Base-by-base conservation (phyloP, 2,113 vertebrate species). In the Psettodes erumei region DNA sequence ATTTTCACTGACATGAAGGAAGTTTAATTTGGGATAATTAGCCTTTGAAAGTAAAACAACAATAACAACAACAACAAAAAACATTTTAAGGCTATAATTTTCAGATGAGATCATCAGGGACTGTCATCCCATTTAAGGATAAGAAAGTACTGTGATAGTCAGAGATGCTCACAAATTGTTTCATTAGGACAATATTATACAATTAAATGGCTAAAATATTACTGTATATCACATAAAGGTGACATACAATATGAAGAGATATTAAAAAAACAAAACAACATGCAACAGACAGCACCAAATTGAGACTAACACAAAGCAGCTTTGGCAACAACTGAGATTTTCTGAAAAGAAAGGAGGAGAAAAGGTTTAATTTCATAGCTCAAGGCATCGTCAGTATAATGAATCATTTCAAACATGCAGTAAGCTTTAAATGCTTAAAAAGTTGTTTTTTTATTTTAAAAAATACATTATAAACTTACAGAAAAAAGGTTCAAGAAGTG, bases 331-430 rank as follows among this genome's bases (percentile, higher is more conserved):
- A 83, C 56, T 69, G 67, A 73, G 61, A 88, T 80, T 87, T 83
- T 85, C 63, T 76, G 83, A 53, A 77, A 43, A n/a, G 45, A 76
- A 78, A 81, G 56, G 42, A 83, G 48, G 25, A 60, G 56, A 71
- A 83, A 87, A 55, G 40, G 48, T 59, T 79, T 78, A 68, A 82
- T 63, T 84, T 87, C 80, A 89, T 75, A 89, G 86, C 88, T 86
- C 85, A 81, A 90, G 86, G 87, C 86, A 67, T 92, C 43, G 85
- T 91, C 84, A 83, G 30, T 86, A 91, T 90, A 90, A 86, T 89
- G 72, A 86, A 83, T 85, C 71, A 71, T 81, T 86, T 89, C 59
- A 85, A 84, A 90, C 90, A 93, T 93, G 92, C 91, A 91, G 73
- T 75, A 86, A 91, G 77, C 84, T 88, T 88, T 85, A 88, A 86